These are phyloP conservation scores for Esox niger DNA, from an alignment of 2,113 vertebrate genomes.

Conservation along the genomic window DNA sequence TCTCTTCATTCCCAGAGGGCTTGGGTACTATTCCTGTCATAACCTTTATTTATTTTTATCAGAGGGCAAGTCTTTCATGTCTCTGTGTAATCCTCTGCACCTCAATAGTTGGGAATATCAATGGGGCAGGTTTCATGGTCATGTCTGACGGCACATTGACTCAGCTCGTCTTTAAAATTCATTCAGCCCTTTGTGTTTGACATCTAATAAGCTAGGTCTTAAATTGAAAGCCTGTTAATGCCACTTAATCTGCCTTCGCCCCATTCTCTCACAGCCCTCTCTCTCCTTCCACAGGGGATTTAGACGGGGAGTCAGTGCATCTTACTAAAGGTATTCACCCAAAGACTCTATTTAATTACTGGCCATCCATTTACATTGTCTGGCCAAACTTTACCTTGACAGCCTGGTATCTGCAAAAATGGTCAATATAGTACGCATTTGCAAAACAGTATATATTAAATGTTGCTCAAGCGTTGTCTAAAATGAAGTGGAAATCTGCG, in stretches of 20 bases:
- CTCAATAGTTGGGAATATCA: slow-evolving; percentile 28
- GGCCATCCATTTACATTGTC: background rate
- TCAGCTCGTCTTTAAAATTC: slow-evolving; percentile 55
- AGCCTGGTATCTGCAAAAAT: background rate
- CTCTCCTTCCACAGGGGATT: slow-evolving; percentile 41
- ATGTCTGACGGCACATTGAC: slow-evolving; percentile 47
- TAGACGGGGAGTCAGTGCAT: slow-evolving; percentile 24
- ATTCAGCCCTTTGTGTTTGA: slow-evolving; percentile 63
- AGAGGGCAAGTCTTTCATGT: slow-evolving; percentile 29
- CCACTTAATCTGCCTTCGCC: slow-evolving; percentile 55
- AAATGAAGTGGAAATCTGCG: too few relatives aligned
- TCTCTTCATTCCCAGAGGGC: background rate
- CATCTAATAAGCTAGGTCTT: slow-evolving; percentile 62
- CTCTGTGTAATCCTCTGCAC: slow-evolving; percentile 27
- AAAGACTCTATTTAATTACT: slow-evolving; percentile 14
- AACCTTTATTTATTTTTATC: slow-evolving; percentile 39
- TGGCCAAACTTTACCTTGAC: background rate
- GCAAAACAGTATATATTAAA: too few relatives aligned
- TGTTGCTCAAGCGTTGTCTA: too few relatives aligned
- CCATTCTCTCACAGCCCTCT: slow-evolving; percentile 28
- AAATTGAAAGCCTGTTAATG: slow-evolving; percentile 66
- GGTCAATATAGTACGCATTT: too few relatives aligned
- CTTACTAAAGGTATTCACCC: slow-evolving; percentile 26
- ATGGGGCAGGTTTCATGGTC: slow-evolving; percentile 34
- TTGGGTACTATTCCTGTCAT: background rate